These are phyloP conservation scores for Podarcis lilfordi DNA, from an alignment of 2,797 vertebrate species.

Conservation along the genomic window DNA sequence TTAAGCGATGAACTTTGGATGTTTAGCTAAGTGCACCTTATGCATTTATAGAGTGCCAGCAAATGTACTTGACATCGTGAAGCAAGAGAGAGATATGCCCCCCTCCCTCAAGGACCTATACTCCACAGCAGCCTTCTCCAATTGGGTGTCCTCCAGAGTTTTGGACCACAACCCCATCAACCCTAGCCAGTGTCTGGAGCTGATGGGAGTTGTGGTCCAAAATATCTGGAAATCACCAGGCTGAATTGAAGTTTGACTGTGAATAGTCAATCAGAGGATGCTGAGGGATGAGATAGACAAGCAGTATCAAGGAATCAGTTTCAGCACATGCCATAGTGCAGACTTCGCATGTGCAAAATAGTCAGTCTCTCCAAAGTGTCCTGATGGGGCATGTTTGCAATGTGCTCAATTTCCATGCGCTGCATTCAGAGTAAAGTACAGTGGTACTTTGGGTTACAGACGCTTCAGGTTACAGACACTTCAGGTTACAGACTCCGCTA, in stretches of 20 bases:
- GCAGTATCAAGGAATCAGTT: background rate
- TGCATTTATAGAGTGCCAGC: background rate
- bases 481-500: too few species aligned
- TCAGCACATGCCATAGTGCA: background rate
- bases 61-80: background rate
- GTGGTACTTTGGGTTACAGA: too few species aligned
- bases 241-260: too few species aligned
- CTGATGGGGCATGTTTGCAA: fast-evolving
- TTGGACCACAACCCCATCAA: too few species aligned
- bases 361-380: slow-evolving; percentile 12
- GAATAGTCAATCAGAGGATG: background rate
- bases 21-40: too few species aligned
- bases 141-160: too few species aligned
- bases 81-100: background rate
- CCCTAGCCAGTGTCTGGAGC: too few species aligned
- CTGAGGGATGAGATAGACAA: background rate
- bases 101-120: background rate
- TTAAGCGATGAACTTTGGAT: too few species aligned
- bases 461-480: too few species aligned
- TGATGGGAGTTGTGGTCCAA: too few species aligned
- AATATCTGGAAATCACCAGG: too few species aligned
- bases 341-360: background rate
- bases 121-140: background rate
- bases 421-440: background rate
- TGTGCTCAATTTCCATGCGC: slow-evolving; percentile 14